Evolutionary conservation across 2,113 vertebrate species (phyloP).

Genomic region (Xenopus laevis): DNA sequence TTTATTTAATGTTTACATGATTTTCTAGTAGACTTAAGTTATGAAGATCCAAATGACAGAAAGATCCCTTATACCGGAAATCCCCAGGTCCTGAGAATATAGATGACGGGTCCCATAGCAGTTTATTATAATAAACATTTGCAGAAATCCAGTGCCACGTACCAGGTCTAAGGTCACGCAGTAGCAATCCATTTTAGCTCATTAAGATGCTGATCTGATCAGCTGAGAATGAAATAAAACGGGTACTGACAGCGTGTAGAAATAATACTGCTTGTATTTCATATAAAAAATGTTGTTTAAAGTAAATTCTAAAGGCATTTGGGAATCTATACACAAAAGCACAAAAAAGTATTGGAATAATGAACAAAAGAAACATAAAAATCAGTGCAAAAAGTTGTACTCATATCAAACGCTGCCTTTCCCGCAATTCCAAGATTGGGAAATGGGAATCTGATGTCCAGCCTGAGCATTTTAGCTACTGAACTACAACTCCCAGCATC

Average conservation of each 20-base stretch:
- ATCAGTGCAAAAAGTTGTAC: conserved; percentile 41
- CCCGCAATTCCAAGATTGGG: conserved; percentile 4
- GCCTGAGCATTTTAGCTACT: not conserved
- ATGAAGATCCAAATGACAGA: too few relatives aligned
- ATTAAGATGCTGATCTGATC: too few relatives aligned
- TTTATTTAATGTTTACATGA: too few relatives aligned
- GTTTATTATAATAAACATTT: too few relatives aligned
- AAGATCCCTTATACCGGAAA: too few relatives aligned
- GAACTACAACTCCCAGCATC: not conserved
- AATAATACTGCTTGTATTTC: conserved; percentile 40
- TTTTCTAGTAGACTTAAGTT: too few relatives aligned
- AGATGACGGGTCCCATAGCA: too few relatives aligned
- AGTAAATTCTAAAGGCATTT: conserved; percentile 43
- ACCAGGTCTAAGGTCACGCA: too few relatives aligned
- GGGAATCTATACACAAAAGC: conserved; percentile 41
- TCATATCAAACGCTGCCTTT: conserved; percentile 19
- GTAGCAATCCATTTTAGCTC: too few relatives aligned
- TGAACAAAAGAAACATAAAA: not conserved
- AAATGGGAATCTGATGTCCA: not conserved
- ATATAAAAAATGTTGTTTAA: conserved; percentile 34
- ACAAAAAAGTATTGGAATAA: conserved; percentile 39
- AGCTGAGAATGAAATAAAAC: not conserved
- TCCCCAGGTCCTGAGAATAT: too few relatives aligned
- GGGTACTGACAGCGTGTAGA: conserved; percentile 8
- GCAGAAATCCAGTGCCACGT: too few relatives aligned